These are phyloP conservation scores for Lumbricus terrestris DNA, from an alignment of 2,888 invertebrate species.

Conservation along the genomic window DNA sequence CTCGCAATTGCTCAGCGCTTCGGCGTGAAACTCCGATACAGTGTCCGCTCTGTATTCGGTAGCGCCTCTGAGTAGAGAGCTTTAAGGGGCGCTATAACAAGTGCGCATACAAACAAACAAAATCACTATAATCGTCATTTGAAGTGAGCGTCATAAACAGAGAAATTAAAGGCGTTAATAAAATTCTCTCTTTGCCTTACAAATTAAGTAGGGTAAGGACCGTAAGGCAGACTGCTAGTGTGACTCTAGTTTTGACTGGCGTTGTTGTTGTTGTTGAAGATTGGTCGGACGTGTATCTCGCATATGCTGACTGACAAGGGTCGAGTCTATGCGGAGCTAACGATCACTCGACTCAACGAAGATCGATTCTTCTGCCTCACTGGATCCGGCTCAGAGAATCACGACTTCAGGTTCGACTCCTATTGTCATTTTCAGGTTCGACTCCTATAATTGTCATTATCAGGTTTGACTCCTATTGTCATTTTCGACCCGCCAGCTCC, in stretches of 20 bases:
- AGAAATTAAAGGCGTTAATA: not conserved
- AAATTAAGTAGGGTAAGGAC: not conserved
- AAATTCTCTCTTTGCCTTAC: not conserved
- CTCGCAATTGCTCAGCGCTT: no score
- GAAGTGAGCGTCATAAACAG: not conserved
- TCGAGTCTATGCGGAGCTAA: constrained; percentile 58
- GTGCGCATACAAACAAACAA: no score
- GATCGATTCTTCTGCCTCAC: constrained; percentile 58
- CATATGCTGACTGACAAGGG: constrained; percentile 59
- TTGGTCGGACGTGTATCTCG: constrained; percentile 56
- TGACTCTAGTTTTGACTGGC: no score
- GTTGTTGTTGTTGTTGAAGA: constrained; percentile 42
- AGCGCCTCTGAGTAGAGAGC: no score
- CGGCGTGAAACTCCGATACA: no score
- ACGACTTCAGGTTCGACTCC: constrained; percentile 62
- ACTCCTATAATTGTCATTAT: not conserved
- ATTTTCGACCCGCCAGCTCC: no score
- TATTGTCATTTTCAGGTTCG: no score
- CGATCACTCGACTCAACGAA: constrained; percentile 53
- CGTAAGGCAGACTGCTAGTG: no score
- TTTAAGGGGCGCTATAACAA: no score
- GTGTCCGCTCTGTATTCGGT: no score
- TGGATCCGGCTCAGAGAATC: constrained; percentile 59
- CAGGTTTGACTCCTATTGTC: no score
- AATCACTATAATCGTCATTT: no score